Evolutionary conservation across 2,888 invertebrate species (phyloP), one percentile per base, ranked within the genome.

Genomic region (Drosophila setosimentum): DNA sequence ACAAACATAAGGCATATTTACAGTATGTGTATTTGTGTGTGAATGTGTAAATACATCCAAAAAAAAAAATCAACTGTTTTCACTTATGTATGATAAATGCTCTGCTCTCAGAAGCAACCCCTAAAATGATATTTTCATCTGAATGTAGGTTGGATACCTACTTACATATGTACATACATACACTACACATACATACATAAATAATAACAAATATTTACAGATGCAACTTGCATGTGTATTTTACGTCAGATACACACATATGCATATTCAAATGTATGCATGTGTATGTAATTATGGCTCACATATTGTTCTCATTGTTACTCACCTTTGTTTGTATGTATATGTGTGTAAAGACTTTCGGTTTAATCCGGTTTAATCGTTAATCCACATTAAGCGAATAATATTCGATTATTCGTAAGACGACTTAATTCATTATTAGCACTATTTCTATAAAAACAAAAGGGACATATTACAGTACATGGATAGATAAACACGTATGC

Each of bases 321-420:
- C 69, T 68, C 37, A 70, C 69, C 61, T 61, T 57, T 61, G 21
- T 37, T 55, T 37, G 55, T 55, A 37, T 55, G 55, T 37, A 13
- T 50, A 48, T 27, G 42, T 55, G 16, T 35, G 16, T 58, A 54
- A 30, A 21, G 37, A 33, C 18, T 18, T 13, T 42, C 57, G 50
- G 40, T 13, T n/a, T 55, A n/a, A 45, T 42, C 35, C 40, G 37
- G 42, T 51, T 57, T 53, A 66, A 18, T 59, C 37, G 29, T 58
- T 29, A n/a, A 30, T 45, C 30, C 30, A 50, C 61, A 27, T 58
- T 67, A 53, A 66, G 42, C 42, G 42, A 50, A 50, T 61, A 33
- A n/a, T 35, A 71, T 59, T 27, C 7, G 30, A 30, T 35, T 48
- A 33, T 32, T 29, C 29, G 21, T 50, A 8, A 16, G 55, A 29